These are phyloP conservation scores for Lissocephala sabroskyi DNA, from an alignment of 2,888 invertebrate genomes.

Conservation along the genomic window DNA sequence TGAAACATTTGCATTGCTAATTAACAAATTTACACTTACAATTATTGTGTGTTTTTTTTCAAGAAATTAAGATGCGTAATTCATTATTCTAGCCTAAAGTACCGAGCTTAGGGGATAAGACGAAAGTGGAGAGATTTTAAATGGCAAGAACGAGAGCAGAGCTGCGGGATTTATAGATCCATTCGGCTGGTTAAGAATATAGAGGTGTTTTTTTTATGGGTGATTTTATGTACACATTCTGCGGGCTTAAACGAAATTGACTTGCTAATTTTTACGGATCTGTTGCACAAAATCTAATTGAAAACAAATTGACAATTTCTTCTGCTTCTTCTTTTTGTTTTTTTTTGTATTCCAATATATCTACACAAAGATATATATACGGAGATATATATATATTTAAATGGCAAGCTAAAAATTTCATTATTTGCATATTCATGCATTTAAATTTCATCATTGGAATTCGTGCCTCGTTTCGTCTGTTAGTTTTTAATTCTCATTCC, in stretches of 20 bases:
- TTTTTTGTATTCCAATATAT: too few relatives aligned
- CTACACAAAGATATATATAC: too few relatives aligned
- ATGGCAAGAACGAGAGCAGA: background rate
- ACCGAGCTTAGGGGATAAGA: constrained; percentile 17
- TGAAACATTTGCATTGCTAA: constrained; percentile 21
- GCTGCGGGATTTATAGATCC: too few relatives aligned
- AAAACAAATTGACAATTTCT: constrained; percentile 49
- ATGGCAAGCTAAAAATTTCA: too few relatives aligned
- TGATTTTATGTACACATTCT: constrained; percentile 30
- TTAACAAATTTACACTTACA: constrained; percentile 58
- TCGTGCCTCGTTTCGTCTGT: background rate
- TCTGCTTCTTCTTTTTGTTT: too few relatives aligned
- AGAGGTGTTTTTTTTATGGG: constrained; percentile 10
- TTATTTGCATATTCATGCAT: constrained; percentile 20
- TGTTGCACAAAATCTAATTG: constrained; percentile 31
- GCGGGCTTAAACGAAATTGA: constrained; percentile 43
- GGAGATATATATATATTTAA: too few relatives aligned
- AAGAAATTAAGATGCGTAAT: constrained; percentile 32
- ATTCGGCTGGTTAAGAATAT: background rate
- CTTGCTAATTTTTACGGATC: constrained; percentile 21
- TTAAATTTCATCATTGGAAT: background rate
- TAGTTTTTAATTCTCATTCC: background rate
- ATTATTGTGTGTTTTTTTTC: constrained; percentile 31
- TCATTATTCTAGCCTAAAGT: constrained; percentile 63
- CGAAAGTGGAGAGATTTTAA: constrained; percentile 4